A percentile compares a stretch with the other conserved stretches of the same genome.
Evolutionary conservation across 1,140 invertebrate species (phyloP).

Genomic region (Batillaria attramentaria): DNA sequence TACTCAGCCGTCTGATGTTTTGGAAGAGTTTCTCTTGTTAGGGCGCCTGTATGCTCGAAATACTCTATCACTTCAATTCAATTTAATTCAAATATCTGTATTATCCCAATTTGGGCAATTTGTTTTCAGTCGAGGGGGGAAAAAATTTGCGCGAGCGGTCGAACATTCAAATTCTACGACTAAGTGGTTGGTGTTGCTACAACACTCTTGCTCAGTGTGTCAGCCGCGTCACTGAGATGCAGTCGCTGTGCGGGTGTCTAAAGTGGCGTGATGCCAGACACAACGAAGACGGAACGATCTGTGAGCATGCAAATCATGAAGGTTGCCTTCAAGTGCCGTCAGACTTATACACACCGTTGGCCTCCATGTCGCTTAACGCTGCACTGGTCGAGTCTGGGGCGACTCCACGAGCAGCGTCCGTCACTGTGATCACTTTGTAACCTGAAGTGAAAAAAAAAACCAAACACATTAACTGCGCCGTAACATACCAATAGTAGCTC

Average conservation of each 20-base stretch:
- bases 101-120: background rate
- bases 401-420: slow-evolving; percentile 39
- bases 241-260: too few species aligned
- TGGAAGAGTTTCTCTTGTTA: too few species aligned
- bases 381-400: background rate
- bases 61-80: too few species aligned
- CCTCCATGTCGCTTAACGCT: slow-evolving; percentile 35
- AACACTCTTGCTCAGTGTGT: too few species aligned
- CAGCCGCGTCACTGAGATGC: too few species aligned
- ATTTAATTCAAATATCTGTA: background rate
- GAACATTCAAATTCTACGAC: too few species aligned
- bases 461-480: background rate
- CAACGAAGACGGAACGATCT: background rate
- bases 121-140: background rate
- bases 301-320: too few species aligned
- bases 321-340: background rate
- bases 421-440: slow-evolving; percentile 39
- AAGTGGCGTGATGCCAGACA: background rate
- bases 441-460: too few species aligned
- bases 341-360: slow-evolving; percentile 23
- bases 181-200: too few species aligned
- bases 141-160: background rate
- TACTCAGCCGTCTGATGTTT: too few species aligned
- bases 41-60: too few species aligned
- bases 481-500: background rate